Percentiles rank a stretch among this genome's conserved stretches.
phyloP scores from a whole-genome alignment of 2,797 vertebrate genomes.

The Xerus rutilus region DNA sequence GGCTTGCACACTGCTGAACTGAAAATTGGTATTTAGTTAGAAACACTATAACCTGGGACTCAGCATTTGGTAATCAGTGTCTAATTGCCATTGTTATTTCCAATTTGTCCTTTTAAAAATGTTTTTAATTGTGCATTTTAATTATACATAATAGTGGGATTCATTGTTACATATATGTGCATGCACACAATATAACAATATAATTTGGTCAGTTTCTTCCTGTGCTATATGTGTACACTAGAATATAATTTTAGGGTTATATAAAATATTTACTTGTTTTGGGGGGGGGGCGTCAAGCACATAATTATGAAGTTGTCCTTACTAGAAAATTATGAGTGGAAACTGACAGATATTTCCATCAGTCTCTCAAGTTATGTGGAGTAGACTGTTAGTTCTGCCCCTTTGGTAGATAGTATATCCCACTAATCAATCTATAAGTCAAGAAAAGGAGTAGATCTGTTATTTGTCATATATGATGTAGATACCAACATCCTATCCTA shows the following conservation, averaged over 20 bases:
- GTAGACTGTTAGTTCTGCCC: background rate
- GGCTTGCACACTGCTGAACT: background rate
- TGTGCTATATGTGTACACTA: no score
- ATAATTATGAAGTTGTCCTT: background rate
- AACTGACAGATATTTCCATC: background rate
- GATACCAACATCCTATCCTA: background rate
- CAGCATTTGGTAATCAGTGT: background rate
- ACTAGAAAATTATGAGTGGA: background rate
- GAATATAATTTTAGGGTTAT: no score
- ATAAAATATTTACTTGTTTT: background rate
- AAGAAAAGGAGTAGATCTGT: background rate
- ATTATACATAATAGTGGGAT: no score
- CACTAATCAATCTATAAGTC: background rate
- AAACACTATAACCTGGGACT: background rate
- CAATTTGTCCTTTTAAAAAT: no score
- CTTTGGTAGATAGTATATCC: background rate
- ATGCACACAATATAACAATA: no score
- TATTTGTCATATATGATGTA: background rate
- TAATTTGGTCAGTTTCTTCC: no score
- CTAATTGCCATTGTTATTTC: slow-evolving; percentile 18
- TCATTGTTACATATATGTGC: no score
- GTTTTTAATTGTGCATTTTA: no score
- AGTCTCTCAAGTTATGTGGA: background rate
- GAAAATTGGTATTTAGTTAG: slow-evolving; percentile 13
- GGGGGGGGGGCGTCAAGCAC: background rate